These are phyloP conservation scores for Halcyon badia DNA, from an alignment of 2,797 vertebrate species.

Conservation along the genomic window DNA sequence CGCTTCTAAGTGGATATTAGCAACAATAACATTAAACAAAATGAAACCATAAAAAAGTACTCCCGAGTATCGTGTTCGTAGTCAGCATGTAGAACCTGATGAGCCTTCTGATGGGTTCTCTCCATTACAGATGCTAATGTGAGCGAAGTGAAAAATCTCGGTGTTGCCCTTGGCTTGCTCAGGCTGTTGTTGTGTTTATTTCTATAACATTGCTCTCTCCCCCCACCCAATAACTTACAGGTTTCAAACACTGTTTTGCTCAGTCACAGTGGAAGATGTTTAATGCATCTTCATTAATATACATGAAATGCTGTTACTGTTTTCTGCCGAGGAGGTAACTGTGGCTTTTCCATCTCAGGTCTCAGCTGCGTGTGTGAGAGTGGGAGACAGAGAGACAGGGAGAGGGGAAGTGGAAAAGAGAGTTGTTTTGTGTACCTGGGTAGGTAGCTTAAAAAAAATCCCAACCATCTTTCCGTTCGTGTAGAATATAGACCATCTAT, in stretches of 20 bases:
- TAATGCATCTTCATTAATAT: conserved; percentile 79
- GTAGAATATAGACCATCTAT: not conserved
- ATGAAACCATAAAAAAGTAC: conserved; percentile 33
- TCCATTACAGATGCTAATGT: not conserved
- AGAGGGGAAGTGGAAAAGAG: not conserved
- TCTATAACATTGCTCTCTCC: conserved; percentile 32
- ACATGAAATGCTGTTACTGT: conserved; percentile 78
- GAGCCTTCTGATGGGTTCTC: not conserved
- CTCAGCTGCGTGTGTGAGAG: not conserved
- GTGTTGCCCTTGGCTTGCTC: conserved; percentile 59
- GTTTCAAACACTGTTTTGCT: conserved; percentile 71
- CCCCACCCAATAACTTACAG: conserved; percentile 54
- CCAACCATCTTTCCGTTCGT: not conserved
- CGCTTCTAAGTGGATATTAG: conserved; percentile 48
- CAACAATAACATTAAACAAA: conserved; percentile 52
- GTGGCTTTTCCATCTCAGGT: conserved; percentile 46
- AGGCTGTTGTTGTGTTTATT: conserved; percentile 6
- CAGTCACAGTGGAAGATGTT: conserved; percentile 70
- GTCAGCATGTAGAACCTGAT: not conserved
- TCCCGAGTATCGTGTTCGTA: not conserved
- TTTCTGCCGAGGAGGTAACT: conserved; percentile 65
- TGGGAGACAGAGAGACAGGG: not conserved
- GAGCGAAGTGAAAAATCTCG: conserved; percentile 17
- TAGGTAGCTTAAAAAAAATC: not conserved
- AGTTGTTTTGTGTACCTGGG: not conserved